Conservation (phyloP, 2,797 vertebrate genomes). For the Bothrops alternatus region DNA sequence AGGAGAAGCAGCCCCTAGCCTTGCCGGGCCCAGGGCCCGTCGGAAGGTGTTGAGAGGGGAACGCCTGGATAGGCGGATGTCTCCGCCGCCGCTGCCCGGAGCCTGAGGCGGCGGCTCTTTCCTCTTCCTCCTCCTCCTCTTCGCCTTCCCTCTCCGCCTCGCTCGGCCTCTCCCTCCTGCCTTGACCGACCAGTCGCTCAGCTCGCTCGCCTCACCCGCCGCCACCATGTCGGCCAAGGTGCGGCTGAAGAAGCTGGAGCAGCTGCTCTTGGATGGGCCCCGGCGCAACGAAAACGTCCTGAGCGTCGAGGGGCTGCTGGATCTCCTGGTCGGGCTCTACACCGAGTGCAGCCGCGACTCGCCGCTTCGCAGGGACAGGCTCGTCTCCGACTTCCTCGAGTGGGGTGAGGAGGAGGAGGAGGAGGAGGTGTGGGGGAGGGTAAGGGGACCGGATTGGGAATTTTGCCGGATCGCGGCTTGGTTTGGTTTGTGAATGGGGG, state of each 20-base stretch:
- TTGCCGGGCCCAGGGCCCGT: slow-evolving; percentile 12
- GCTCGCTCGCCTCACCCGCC: not conserved
- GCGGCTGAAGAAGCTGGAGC: slow-evolving; percentile 91
- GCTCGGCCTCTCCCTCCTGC: not conserved
- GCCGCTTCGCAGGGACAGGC: slow-evolving; percentile 88
- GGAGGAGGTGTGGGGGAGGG: not conserved
- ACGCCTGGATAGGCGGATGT: slow-evolving; percentile 20
- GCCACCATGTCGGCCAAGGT: slow-evolving; percentile 89
- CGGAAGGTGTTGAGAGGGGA: slow-evolving; percentile 15
- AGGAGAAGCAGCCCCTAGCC: slow-evolving; percentile 1
- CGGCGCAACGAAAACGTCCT: slow-evolving; percentile 78
- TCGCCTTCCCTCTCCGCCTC: not conserved
- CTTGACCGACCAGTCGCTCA: not conserved
- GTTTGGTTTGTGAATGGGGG: too few relatives aligned
- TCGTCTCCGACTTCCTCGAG: slow-evolving; percentile 91
- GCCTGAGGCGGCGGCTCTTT: slow-evolving; percentile 33
- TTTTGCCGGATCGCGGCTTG: not conserved
- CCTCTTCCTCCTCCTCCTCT: not conserved
- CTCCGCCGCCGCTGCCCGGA: slow-evolving; percentile 3
- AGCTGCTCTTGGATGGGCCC: slow-evolving; percentile 86
- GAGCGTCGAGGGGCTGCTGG: slow-evolving; percentile 91
- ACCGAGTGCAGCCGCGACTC: slow-evolving; percentile 83
- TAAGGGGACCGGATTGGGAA: not conserved
- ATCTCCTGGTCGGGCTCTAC: slow-evolving; percentile 87
- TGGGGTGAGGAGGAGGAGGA: slow-evolving; percentile 87